Evolutionary conservation across 35 echinoderm and acorn worm genomes (phyloP).

Genomic region (Acanthaster planci): DNA sequence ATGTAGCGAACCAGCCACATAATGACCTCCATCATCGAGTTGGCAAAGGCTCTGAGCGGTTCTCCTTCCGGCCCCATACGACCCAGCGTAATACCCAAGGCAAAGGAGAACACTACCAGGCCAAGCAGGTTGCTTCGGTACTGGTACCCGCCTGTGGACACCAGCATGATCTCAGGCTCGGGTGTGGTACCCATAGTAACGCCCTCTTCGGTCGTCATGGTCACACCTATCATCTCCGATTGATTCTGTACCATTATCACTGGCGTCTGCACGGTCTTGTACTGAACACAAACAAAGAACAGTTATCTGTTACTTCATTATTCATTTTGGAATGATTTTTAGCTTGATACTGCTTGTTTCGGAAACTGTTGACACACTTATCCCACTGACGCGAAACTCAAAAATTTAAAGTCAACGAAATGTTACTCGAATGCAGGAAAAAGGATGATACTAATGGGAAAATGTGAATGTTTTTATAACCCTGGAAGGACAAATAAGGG

Average conservation of each 20-base stretch:
- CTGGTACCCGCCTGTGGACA: slow-evolving; percentile 64
- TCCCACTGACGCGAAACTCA: too few relatives aligned
- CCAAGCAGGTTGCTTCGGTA: slow-evolving; percentile 85
- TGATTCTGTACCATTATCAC: not conserved
- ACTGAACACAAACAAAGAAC: slow-evolving; percentile 16
- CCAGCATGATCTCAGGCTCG: slow-evolving; percentile 25
- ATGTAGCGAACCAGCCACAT: slow-evolving; percentile 77
- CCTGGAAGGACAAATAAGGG: too few relatives aligned
- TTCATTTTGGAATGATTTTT: too few relatives aligned
- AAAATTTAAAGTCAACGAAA: too few relatives aligned
- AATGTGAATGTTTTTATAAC: too few relatives aligned
- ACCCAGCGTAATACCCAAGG: slow-evolving; percentile 76
- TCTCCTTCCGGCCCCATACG: slow-evolving; percentile 68
- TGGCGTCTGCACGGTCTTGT: slow-evolving; percentile 45
- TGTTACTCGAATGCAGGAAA: too few relatives aligned
- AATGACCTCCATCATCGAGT: slow-evolving; percentile 75
- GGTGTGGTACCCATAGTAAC: slow-evolving; percentile 21
- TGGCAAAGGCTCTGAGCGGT: slow-evolving; percentile 58
- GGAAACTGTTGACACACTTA: too few relatives aligned
- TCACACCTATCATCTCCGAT: too few relatives aligned
- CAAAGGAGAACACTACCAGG: slow-evolving; percentile 81
- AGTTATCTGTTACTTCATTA: not conserved
- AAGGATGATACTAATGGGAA: too few relatives aligned
- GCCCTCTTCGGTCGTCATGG: slow-evolving; percentile 26
- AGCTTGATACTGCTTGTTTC: too few relatives aligned